Conservation (phyloP, 2,113 vertebrate genomes). For the Herpetotheres cachinnans region DNA sequence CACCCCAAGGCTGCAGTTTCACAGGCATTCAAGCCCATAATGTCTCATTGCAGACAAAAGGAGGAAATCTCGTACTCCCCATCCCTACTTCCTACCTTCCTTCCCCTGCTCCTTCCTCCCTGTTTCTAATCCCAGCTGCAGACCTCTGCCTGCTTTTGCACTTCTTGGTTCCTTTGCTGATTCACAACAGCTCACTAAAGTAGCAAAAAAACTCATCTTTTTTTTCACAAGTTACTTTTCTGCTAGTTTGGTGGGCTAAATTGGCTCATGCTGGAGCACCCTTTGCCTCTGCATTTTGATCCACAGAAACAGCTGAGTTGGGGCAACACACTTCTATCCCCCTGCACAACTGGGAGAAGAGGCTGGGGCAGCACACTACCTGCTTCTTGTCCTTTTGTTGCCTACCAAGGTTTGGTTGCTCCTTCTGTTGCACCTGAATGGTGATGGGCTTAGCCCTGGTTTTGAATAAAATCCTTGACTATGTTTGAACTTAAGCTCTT, state of each 20-base stretch:
- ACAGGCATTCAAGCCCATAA: neutral
- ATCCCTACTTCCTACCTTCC: neutral
- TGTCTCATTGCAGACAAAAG: neutral
- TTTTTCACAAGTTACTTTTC: neutral
- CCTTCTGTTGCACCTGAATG: neutral
- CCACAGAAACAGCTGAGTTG: neutral
- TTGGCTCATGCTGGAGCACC: neutral
- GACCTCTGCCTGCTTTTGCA: neutral
- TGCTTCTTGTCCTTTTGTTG: neutral
- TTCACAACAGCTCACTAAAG: neutral
- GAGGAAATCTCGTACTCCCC: neutral
- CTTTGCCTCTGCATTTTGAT: neutral
- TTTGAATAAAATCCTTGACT: neutral
- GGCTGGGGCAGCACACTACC: neutral
- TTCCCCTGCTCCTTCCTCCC: neutral
- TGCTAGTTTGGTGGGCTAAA: neutral
- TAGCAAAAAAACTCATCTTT: rapidly evolving
- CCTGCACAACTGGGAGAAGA: neutral
- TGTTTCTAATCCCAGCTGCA: neutral
- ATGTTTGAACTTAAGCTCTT: neutral
- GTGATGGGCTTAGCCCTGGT: neutral
- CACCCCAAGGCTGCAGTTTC: neutral
- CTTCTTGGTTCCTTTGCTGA: neutral
- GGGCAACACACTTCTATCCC: neutral
- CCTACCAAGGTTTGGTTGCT: neutral